phyloP scores from a whole-genome alignment of 2,113 vertebrate species.

The Eretmochelys imbricata region DNA sequence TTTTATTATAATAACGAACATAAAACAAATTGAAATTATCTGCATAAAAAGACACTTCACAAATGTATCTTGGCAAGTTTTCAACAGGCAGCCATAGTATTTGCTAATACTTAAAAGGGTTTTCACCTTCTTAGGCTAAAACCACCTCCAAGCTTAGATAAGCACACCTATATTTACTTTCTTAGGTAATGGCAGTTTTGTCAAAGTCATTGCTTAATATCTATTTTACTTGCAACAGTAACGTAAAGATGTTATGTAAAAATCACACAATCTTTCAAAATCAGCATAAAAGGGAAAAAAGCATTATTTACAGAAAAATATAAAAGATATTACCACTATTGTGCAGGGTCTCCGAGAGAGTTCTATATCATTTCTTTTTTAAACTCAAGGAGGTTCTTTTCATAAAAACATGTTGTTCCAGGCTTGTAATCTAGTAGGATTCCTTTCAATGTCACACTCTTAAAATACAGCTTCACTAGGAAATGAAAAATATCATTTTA shows the following conservation, averaged over 20 bases:
- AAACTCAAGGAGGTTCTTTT: neutral
- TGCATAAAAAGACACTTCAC: neutral
- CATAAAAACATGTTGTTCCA: neutral
- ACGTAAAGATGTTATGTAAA: neutral
- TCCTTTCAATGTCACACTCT: neutral
- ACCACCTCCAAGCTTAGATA: neutral
- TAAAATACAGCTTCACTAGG: neutral
- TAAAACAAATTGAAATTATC: neutral
- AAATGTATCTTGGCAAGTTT: constrained; percentile 37
- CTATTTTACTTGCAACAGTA: neutral
- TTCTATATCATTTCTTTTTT: neutral
- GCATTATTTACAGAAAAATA: neutral
- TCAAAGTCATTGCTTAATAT: constrained; percentile 10
- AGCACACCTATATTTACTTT: neutral
- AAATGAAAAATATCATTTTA: neutral
- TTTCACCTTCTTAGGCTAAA: neutral
- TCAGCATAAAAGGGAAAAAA: neutral
- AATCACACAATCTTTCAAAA: neutral
- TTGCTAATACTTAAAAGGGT: neutral
- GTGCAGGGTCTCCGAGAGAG: neutral
- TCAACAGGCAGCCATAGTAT: neutral
- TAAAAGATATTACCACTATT: accelerated
- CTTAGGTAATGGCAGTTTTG: neutral
- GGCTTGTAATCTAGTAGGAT: neutral
- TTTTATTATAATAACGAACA: neutral